Percentiles rank a stretch among this genome's conserved stretches.
These are phyloP conservation scores for Acrobasis consociella DNA, from an alignment of 2,888 invertebrate species.

Conservation along the genomic window DNA sequence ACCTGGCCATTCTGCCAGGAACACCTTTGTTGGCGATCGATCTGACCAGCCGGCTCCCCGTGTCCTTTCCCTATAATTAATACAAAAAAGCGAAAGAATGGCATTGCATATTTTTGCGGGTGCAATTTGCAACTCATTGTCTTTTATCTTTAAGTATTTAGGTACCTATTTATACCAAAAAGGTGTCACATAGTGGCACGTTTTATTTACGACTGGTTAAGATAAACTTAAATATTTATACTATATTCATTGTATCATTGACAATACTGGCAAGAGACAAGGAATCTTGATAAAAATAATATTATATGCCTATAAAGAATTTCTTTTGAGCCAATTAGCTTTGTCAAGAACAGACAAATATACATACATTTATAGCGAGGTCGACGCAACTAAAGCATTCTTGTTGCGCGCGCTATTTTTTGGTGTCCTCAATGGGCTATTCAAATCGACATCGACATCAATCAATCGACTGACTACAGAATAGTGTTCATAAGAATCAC, in stretches of 20 bases:
- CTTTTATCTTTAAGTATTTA: not conserved
- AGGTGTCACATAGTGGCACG: not conserved
- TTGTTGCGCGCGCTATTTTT: not conserved
- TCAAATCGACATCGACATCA: constrained; percentile 5
- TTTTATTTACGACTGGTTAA: not conserved
- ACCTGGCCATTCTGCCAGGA: constrained; percentile 71
- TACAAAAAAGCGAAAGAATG: constrained; percentile 39
- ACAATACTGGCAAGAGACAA: too few species aligned
- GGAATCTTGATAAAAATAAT: too few species aligned
- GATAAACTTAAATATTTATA: too few species aligned
- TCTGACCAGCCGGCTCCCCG: constrained; percentile 52
- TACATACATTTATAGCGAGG: not conserved
- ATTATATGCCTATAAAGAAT: too few species aligned
- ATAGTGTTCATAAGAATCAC: constrained; percentile 27
- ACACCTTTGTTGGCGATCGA: constrained; percentile 51
- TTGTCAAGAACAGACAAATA: too few species aligned
- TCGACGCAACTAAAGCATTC: not conserved
- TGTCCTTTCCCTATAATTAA: constrained; percentile 56
- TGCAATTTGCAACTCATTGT: constrained; percentile 10
- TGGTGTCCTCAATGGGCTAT: not conserved
- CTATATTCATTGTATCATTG: too few species aligned
- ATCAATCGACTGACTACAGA: constrained; percentile 11
- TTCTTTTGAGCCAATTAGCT: too few species aligned
- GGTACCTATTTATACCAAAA: not conserved
- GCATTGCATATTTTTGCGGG: constrained; percentile 4